Conservation (phyloP, 2,113 vertebrate genomes). For the Istiophorus platypterus region DNA sequence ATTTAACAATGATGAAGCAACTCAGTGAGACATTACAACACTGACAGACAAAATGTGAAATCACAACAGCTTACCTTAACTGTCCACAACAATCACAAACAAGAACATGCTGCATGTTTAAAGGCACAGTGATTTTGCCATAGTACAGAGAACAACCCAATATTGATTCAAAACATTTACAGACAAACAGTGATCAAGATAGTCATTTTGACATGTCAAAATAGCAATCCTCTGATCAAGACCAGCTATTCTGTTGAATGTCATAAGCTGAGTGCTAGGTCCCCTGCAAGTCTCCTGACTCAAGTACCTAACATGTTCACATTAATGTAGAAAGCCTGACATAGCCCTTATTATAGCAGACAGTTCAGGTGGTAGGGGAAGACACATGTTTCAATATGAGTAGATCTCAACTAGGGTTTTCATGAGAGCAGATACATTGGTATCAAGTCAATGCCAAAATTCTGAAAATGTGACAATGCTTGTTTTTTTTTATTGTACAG, state of each 20-base stretch:
- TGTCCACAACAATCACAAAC: conserved; percentile 1
- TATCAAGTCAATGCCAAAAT: too few species aligned
- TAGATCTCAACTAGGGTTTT: neutral
- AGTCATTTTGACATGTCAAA: conserved; percentile 29
- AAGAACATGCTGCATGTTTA: neutral
- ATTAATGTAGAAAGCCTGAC: neutral
- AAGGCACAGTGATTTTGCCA: neutral
- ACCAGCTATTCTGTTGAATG: conserved; percentile 27
- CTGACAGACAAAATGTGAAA: conserved; percentile 7
- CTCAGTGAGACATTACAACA: conserved; percentile 23
- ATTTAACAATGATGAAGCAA: neutral
- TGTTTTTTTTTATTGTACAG: too few species aligned
- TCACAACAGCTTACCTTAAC: conserved; percentile 1
- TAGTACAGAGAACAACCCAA: neutral
- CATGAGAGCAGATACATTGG: too few species aligned
- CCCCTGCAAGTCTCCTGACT: conserved; percentile 36
- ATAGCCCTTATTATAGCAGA: too few species aligned
- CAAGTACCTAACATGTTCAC: neutral
- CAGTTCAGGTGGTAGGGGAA: neutral
- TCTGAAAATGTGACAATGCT: too few species aligned
- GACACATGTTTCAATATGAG: neutral
- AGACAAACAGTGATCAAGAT: neutral
- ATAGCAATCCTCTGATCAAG: conserved; percentile 32
- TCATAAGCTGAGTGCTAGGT: conserved; percentile 10
- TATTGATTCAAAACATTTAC: neutral